Base-by-base conservation (phyloP, 2,888 invertebrate species). In the Mythimna pallens region DNA sequence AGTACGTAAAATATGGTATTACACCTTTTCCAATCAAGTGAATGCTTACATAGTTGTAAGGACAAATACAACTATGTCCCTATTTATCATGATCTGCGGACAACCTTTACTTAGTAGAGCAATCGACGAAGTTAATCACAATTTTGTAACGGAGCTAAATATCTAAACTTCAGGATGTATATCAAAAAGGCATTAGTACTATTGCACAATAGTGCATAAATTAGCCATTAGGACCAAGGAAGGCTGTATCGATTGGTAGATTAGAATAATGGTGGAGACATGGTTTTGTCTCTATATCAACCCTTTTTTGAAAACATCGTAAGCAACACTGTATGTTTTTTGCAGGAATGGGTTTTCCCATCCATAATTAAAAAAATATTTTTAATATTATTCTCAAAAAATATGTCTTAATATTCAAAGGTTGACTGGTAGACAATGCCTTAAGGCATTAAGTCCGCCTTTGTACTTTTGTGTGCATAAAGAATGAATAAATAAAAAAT, bases 121-220 rank as follows among this genome's bases (percentile, higher is more conserved):
- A 67, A 81, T 70, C 57, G 57, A 75, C 40, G 30, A 65, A 67
- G 84, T 68, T 80, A 84, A 84, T 80, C 67, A 81, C 70, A 70
- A 76, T 84, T 62, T 76, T 80, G 84, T 81, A 80, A 84, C 65
- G 30, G 34, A 67, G 36, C 54, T 66, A 84, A 83, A 67, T 80
- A 76, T 75, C 22, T 54, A 57, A 66, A 62, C 84, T 81, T 81
- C 77, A 80, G 84, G 80, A 80, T 80, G 82, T 84, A 80, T 84
- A 80, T 80, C 84, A 84, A 84, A 80, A 76, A 81, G 70, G 80
- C 73, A 72, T 70, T 84, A 81, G 58, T 59, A 30, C 4, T 52
- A 30, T 86, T 83, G 73, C 86, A 81, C 86, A 83, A 86, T 83
- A 43, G 70, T 54, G 55, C 36, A 84, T 83, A 84, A 86, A 74